Percentiles rank a stretch among this genome's conserved stretches.
phyloP scores from a whole-genome alignment of 2,113 vertebrate species.

The Hydrolagus affinis region DNA sequence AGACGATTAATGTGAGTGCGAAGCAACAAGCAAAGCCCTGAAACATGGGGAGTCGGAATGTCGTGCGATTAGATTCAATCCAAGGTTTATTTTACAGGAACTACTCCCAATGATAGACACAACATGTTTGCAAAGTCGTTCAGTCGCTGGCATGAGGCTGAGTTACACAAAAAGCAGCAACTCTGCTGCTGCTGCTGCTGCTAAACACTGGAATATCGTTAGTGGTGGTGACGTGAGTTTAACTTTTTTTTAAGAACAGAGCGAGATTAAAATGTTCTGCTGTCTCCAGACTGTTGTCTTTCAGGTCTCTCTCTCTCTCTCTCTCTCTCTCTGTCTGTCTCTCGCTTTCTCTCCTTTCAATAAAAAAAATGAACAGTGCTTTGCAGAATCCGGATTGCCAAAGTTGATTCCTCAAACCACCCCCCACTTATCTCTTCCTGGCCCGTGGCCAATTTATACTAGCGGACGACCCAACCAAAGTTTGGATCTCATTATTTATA shows the following conservation, averaged over 20 bases:
- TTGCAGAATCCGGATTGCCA: neutral
- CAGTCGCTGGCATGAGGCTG: neutral
- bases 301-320: too few species aligned
- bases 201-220: neutral
- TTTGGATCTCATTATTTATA: neutral
- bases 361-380: too few species aligned
- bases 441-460: neutral
- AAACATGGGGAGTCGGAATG: neutral
- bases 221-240: neutral
- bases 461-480: neutral
- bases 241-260: neutral
- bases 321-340: too few species aligned
- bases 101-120: neutral
- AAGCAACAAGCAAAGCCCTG: neutral
- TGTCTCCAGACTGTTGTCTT: too few species aligned
- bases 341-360: too few species aligned
- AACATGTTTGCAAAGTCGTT: neutral
- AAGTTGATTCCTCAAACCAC: neutral
- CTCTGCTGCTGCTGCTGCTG: too few species aligned
- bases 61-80: constrained; percentile 10
- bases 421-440: neutral
- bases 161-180: neutral
- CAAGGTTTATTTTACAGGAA: neutral
- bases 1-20: constrained; percentile 6
- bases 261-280: neutral